Evolutionary conservation across 2,113 vertebrate species (phyloP), one percentile per base, ranked within the genome.

Genomic region (Harpagus bidentatus): DNA sequence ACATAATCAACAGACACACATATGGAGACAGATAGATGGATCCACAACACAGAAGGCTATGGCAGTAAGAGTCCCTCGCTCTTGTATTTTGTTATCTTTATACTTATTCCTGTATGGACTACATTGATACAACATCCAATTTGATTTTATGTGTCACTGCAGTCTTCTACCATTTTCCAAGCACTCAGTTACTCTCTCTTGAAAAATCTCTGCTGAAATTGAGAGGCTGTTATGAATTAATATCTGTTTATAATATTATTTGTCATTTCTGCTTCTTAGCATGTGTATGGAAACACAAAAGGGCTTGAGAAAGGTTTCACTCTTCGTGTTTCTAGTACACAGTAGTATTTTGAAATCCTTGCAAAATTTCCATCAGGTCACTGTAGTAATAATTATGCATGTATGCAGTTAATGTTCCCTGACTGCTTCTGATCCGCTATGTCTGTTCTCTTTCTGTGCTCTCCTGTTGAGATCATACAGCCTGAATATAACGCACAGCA

Each of bases 371-470:
- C 87, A 82, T 95, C 86, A 88, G 91, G 82, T 95, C 97, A 82
- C 95, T 76, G 76, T 84, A 82, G 89, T 77, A 92, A 88, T 97
- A 92, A 97, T 96, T 96, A 88, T 97, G 95, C 72, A 81, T 83
- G 29, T 84, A 74, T 95, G 76, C 80, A 95, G 92, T 96, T 97
- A 97, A 97, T 97, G 97, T 97, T 97, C 97, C 96, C 87, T 94
- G 93, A 74, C 86, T 97, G 80, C 69, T 48, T 87, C 83, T 76
- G 80, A 90, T 91, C 82, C 52, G 40, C 82, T 14, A 47, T 86
- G 76, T 69, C 86, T 95, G 84, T 77, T 97, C 95, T 88, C 91
- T 95, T 56, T 96, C 88, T 65, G 52, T 52, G 90, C 86, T 69
- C 65, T 92, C 95, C 86, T 59, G 43, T 88, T 96, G 96, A 97